Evolutionary conservation across 1,140 invertebrate species (phyloP).

Genomic region (Brachionus sp.): DNA sequence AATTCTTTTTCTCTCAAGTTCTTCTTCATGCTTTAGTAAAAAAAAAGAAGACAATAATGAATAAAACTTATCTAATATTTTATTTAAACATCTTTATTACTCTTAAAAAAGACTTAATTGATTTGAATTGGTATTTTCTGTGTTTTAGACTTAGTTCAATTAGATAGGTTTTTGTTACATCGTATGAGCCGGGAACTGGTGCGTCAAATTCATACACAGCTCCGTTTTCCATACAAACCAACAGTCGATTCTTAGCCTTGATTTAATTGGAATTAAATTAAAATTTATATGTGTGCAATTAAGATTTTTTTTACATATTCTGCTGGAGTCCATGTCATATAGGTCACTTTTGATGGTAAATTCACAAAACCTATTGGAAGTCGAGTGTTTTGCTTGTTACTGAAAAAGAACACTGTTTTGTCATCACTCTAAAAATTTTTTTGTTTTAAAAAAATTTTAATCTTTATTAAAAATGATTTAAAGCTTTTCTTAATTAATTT

Average conservation of each 20-base stretch:
- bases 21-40: constrained; percentile 59
- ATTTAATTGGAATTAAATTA: constrained; percentile 8
- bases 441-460: no score
- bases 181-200: constrained; percentile 53
- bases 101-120: constrained; percentile 56
- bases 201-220: constrained; percentile 54
- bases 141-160: constrained; percentile 52
- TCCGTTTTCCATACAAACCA: constrained; percentile 56
- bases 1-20: constrained; percentile 55
- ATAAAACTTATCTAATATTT: no score
- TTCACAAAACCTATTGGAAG: constrained; percentile 58
- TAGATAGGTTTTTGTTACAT: constrained; percentile 55
- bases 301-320: constrained; percentile 53
- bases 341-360: constrained; percentile 52
- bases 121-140: constrained; percentile 53
- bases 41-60: not conserved
- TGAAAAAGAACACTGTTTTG: constrained; percentile 58
- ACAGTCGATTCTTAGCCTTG: constrained; percentile 51
- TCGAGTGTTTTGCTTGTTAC: constrained; percentile 49
- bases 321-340: constrained; percentile 56
- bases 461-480: no score
- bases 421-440: constrained; percentile 57
- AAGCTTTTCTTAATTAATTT: no score
- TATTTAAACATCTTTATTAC: constrained; percentile 49
- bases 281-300: not conserved